These are phyloP conservation scores for Rhinella marina DNA, from an alignment of 2,797 vertebrate genomes.

Conservation along the genomic window DNA sequence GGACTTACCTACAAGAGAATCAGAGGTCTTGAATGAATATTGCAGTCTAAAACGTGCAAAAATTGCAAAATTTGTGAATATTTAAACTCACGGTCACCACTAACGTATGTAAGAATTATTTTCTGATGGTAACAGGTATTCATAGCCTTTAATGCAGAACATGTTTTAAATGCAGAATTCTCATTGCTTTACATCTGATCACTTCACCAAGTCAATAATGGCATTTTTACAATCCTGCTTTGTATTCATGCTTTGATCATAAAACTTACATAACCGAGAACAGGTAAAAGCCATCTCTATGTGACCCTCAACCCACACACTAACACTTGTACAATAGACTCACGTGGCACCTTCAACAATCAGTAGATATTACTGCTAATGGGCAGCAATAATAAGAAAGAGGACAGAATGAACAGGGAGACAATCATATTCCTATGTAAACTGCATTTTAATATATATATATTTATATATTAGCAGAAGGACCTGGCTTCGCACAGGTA, in stretches of 20 bases:
- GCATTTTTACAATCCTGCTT: neutral
- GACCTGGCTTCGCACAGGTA: too few species aligned
- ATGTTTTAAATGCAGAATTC: neutral
- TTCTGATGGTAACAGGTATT: too few species aligned
- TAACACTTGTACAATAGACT: conserved; percentile 8
- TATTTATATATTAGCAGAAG: too few species aligned
- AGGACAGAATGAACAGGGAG: neutral
- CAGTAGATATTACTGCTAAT: neutral
- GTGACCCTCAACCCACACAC: neutral
- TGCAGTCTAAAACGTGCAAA: too few species aligned
- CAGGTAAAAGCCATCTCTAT: neutral
- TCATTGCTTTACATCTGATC: neutral
- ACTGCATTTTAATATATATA: neutral
- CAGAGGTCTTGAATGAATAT: too few species aligned
- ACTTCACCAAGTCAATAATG: neutral
- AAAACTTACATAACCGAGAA: neutral
- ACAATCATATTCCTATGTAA: neutral
- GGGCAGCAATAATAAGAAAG: neutral
- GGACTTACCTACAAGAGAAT: too few species aligned
- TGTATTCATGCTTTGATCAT: neutral
- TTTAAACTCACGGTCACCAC: too few species aligned
- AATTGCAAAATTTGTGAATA: too few species aligned
- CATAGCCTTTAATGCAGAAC: neutral
- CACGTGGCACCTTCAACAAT: neutral
- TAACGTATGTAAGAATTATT: too few species aligned